Evolutionary conservation across 2,797 vertebrate species (phyloP).

Genomic region (Chelon auratus): DNA sequence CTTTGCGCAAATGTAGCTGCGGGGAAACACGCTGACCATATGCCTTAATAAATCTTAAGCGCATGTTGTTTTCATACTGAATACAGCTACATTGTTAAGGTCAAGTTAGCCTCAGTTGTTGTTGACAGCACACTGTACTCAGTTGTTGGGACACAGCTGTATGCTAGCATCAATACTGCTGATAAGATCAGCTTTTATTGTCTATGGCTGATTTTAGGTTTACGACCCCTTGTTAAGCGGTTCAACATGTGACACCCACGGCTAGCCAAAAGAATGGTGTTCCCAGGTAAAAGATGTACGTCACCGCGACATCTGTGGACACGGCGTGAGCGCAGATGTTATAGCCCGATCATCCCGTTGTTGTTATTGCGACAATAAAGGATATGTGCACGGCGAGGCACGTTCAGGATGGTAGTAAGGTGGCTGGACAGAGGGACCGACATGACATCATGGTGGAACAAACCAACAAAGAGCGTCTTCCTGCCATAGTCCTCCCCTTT

Average conservation of each 20-base stretch:
- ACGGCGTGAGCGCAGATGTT: conserved; percentile 65
- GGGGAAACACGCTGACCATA: neutral
- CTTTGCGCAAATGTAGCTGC: conserved; percentile 21
- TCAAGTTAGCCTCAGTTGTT: conserved; percentile 30
- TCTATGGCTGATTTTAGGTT: conserved; percentile 65
- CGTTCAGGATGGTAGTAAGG: conserved; percentile 51
- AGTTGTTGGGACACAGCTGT: conserved; percentile 29
- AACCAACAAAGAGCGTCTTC: conserved; percentile 82
- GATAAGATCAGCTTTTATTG: conserved; percentile 68
- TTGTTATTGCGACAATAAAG: conserved; percentile 61
- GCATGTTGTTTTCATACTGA: conserved; percentile 16
- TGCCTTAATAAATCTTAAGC: conserved; percentile 1
- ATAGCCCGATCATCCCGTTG: conserved; percentile 31
- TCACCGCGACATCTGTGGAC: conserved; percentile 56
- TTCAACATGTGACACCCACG: conserved; percentile 61
- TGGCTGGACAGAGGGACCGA: conserved; percentile 47
- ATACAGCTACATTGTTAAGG: conserved; percentile 23
- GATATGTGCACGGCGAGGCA: conserved; percentile 37
- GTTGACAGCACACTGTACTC: conserved; percentile 18
- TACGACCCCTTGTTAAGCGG: conserved; percentile 62
- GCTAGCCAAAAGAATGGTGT: conserved; percentile 58
- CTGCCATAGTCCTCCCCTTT: conserved; percentile 80
- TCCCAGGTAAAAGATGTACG: conserved; percentile 39
- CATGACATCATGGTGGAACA: conserved; percentile 80
- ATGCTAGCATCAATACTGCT: conserved; percentile 18